A percentile compares a stretch with the other conserved stretches of the same genome.
Conservation (phyloP, 2,888 invertebrate species). For the Petrolisthes manimaculis region DNA sequence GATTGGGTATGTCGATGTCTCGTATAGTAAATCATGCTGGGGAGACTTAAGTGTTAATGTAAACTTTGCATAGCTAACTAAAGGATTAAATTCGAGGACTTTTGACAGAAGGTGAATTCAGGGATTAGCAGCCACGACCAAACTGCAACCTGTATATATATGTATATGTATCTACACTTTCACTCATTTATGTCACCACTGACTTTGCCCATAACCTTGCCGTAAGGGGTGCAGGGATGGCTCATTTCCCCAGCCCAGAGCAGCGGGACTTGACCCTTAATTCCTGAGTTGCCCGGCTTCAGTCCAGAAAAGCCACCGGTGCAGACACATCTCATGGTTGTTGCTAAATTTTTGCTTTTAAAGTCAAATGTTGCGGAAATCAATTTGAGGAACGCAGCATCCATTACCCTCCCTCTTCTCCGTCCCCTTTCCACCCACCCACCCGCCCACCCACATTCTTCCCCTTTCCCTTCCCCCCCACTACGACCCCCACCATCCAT, state of each 20-base stretch:
- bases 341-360: conserved; percentile 38
- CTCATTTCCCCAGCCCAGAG: neutral
- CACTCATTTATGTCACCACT: conserved; percentile 40
- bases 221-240: conserved; percentile 27
- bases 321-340: conserved; percentile 23
- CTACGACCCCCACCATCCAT: neutral
- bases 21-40: conserved; percentile 45
- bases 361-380: conserved; percentile 34
- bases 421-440: neutral
- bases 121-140: conserved; percentile 50
- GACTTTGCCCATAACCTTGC: conserved; percentile 32
- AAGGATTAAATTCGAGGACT: conserved; percentile 33
- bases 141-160: conserved; percentile 24
- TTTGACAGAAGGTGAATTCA: conserved; percentile 53
- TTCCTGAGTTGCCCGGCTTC: conserved; percentile 12
- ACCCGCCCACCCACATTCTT: neutral
- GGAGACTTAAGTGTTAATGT: conserved; percentile 34
- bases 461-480: neutral
- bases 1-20: conserved; percentile 46
- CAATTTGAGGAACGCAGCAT: conserved; percentile 16
- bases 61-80: neutral
- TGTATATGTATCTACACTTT: neutral
- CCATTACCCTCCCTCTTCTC: neutral
- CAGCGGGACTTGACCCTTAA: conserved; percentile 15
- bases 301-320: conserved; percentile 28